phyloP scores from a whole-genome alignment of 1,140 invertebrate species.

The Ruditapes philippinarum region DNA sequence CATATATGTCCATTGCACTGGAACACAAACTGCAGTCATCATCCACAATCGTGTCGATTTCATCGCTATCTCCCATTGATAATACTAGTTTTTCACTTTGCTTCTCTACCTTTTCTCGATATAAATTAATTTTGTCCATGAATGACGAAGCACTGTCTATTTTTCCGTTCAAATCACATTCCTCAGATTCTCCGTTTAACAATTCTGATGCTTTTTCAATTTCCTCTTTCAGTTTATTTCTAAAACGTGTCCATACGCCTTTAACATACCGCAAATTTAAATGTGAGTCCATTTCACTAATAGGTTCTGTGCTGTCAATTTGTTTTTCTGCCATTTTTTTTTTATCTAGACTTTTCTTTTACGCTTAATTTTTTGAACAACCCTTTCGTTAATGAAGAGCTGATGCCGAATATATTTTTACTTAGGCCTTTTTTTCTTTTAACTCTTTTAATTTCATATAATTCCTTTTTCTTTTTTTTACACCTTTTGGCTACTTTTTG shows the following conservation, averaged over 20 bases:
- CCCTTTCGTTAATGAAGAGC: no score
- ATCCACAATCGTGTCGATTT: neutral
- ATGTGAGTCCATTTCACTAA: neutral
- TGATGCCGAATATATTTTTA: no score
- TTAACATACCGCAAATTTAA: neutral
- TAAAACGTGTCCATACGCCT: neutral
- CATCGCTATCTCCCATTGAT: neutral
- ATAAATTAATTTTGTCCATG: neutral
- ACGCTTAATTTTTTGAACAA: no score
- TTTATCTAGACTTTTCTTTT: no score
- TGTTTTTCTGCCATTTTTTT: neutral
- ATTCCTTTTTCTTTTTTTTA: no score
- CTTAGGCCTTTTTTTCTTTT: no score
- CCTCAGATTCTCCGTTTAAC: neutral
- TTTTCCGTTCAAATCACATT: no score
- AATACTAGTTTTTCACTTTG: neutral
- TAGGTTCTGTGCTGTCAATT: neutral
- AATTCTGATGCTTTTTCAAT: neutral
- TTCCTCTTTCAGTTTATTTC: neutral
- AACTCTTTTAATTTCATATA: no score
- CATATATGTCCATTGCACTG: neutral
- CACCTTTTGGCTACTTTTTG: no score
- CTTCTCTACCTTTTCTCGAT: neutral
- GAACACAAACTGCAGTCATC: neutral
- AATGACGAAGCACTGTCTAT: no score